Conservation (phyloP, 1,140 invertebrate species). For the Centruroides sculpturatus region DNA sequence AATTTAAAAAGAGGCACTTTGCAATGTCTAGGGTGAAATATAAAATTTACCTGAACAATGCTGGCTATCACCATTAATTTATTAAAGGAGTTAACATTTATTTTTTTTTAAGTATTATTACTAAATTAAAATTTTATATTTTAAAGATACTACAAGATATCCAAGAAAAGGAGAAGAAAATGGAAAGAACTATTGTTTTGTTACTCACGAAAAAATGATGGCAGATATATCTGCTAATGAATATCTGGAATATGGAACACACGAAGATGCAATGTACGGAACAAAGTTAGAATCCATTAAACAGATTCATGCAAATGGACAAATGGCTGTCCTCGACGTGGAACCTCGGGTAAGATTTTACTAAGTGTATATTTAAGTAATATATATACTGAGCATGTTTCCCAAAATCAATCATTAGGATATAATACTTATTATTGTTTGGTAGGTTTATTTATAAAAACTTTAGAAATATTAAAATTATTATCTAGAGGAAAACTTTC, state of each 20-base stretch:
- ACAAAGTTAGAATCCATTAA: slow-evolving; percentile 97
- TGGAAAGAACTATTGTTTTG: slow-evolving; percentile 97
- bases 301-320: slow-evolving; percentile 85
- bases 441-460: too few relatives aligned
- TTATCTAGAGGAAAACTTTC: too few relatives aligned
- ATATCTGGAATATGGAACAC: slow-evolving; percentile 98
- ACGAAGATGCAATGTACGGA: slow-evolving; percentile 98
- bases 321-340: slow-evolving; percentile 95
- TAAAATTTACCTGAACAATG: too few relatives aligned
- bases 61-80: too few relatives aligned
- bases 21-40: too few relatives aligned
- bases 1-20: too few relatives aligned
- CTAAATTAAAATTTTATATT: too few relatives aligned
- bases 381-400: too few relatives aligned
- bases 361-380: too few relatives aligned
- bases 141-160: slow-evolving; percentile 83
- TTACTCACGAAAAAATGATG: slow-evolving; percentile 99
- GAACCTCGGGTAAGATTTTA: slow-evolving; percentile 56
- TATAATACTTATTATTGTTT: background rate
- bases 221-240: slow-evolving; percentile 95
- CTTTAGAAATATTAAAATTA: too few relatives aligned
- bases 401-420: background rate
- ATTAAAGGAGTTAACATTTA: too few relatives aligned
- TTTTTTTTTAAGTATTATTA: too few relatives aligned
- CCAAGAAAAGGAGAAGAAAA: slow-evolving; percentile 91